Evolutionary conservation across 1,140 invertebrate species (phyloP), one percentile per base, ranked within the genome.

Genomic region (Stenopsyche tienmushanensis): DNA sequence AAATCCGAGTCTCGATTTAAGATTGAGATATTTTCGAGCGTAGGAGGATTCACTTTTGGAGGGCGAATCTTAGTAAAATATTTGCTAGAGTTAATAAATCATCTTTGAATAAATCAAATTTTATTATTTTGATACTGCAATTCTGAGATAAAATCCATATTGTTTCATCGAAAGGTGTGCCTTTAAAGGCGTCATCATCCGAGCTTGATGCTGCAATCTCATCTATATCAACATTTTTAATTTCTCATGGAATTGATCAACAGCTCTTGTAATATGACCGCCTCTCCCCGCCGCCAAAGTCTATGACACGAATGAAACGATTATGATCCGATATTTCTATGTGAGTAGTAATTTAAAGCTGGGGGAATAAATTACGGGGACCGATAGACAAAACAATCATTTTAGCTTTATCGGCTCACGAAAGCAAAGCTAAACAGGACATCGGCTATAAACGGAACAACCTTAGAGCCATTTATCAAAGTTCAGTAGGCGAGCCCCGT

Each of bases 401-500:
- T 34, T 34, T 34, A 34, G 29, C 29, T 34, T 34, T 34, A 34
- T 34, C 39, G 39, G 20, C 54, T 42, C 54, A 57, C 54, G 39
- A 42, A 57, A 57, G 9, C 54, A 29, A 29, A 57, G 54, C 54
- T 39, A 57, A 57, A 57, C 54, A 57, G 54, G 54, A 57, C 54
- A 57, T 42, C 54, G 54, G 54, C 54, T 29, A 57, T 57, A 57
- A 57, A 57, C 54, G 26, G 21, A 41, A 42, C 54, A 39, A n/a
- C n/a, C n/a, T n/a, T n/a, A n/a, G n/a, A n/a, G 34, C 54, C 54
- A 57, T 57, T 57, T 57, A 57, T 57, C 54, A 57, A 57, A 57
- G 54, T 57, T 57, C 54, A 57, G 54, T 23, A 53, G 54, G 25
- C 25, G 53, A 34, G 26, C 13, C 53, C 53, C 53, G 53, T 55